phyloP scores from a whole-genome alignment of 2,797 vertebrate genomes.

The Myotis myotis region DNA sequence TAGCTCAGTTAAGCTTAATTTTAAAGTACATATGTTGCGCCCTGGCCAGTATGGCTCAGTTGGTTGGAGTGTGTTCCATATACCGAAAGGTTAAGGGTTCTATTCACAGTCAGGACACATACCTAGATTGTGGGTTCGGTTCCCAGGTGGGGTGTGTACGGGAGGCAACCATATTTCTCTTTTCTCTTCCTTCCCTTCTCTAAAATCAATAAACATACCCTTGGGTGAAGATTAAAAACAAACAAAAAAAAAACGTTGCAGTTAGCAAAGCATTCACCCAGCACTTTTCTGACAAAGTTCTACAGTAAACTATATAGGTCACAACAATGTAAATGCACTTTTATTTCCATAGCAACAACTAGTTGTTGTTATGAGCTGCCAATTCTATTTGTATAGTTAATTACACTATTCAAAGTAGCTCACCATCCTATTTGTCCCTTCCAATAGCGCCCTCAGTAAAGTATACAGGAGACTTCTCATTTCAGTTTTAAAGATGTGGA shows the following conservation, averaged over 20 bases:
- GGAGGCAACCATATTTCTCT: neutral
- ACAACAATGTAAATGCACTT: neutral
- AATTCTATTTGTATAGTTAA: neutral
- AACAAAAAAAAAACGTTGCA: neutral
- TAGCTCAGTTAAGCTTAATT: neutral
- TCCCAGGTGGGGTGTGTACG: neutral
- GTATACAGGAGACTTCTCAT: neutral
- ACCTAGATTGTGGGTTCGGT: neutral
- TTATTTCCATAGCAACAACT: neutral
- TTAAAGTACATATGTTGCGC: neutral
- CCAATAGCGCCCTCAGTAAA: neutral
- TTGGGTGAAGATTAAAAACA: neutral
- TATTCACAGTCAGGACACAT: neutral
- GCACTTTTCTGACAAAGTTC: neutral
- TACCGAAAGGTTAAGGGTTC: neutral
- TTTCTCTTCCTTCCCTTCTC: neutral
- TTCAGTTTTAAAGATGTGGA: neutral
- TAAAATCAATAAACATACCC: neutral
- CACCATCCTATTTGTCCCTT: neutral
- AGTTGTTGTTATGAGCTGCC: neutral
- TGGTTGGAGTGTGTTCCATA: neutral
- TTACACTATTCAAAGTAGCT: neutral
- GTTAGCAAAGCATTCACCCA: neutral
- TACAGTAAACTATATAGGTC: neutral
- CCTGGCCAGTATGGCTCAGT: neutral